Conservation (phyloP, 2,113 vertebrate genomes). For the Pungitius pungitius region DNA sequence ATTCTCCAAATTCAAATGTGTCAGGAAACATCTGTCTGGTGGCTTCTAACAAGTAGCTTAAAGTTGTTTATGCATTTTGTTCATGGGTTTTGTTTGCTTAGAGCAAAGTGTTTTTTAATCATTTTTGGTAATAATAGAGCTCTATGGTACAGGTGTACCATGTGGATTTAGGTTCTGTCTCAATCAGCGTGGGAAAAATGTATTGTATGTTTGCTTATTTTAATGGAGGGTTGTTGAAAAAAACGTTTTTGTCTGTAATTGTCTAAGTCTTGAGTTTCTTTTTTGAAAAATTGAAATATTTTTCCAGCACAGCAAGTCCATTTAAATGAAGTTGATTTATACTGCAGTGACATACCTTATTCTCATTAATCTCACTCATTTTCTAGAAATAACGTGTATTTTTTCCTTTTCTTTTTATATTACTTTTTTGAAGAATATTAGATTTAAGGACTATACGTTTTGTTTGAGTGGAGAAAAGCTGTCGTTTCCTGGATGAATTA, state of each 20-base stretch:
- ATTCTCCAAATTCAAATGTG: not conserved
- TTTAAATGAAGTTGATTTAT: not conserved
- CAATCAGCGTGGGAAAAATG: not conserved
- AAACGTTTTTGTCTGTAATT: not conserved
- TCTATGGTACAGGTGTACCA: not conserved
- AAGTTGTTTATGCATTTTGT: not conserved
- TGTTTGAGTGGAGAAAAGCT: not conserved
- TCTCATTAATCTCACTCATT: not conserved
- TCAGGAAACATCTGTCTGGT: not conserved
- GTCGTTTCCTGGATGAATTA: slow-evolving; percentile 1
- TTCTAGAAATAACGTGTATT: not conserved
- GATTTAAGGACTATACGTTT: not conserved
- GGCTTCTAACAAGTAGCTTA: not conserved
- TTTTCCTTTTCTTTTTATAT: not conserved
- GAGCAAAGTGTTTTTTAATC: not conserved
- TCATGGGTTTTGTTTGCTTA: not conserved
- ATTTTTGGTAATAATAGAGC: not conserved
- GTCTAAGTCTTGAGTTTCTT: not conserved
- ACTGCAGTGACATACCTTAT: not conserved
- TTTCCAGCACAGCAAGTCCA: not conserved
- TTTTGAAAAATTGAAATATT: not conserved
- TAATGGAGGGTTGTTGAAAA: not conserved
- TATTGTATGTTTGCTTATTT: not conserved
- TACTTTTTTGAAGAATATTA: not conserved
- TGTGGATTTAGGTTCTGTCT: not conserved